phyloP scores from a whole-genome alignment of 2,888 invertebrate species.

The Julus scanicus region DNA sequence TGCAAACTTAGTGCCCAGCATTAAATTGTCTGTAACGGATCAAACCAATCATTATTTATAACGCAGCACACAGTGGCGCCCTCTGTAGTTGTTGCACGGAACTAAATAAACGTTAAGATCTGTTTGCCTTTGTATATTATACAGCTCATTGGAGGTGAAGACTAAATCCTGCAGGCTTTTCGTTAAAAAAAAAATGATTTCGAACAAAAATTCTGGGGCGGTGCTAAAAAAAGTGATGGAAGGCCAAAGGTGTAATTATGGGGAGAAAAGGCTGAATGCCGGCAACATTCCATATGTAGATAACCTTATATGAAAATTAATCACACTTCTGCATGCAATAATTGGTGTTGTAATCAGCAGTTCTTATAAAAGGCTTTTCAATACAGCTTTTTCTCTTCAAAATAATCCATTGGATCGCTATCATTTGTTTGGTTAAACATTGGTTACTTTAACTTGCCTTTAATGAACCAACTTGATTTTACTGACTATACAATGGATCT shows the following conservation, averaged over 20 bases:
- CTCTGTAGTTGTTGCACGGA: neutral
- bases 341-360: neutral
- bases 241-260: constrained; percentile 36
- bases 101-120: neutral
- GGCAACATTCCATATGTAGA: constrained; percentile 16
- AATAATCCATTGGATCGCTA: neutral
- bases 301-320: constrained; percentile 35
- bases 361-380: neutral
- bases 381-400: neutral
- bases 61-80: neutral
- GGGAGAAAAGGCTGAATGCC: constrained; percentile 24
- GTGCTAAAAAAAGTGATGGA: neutral
- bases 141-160: neutral
- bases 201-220: constrained; percentile 9
- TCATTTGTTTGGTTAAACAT: neutral
- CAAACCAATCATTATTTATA: neutral
- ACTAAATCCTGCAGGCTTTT: constrained; percentile 1
- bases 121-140: neutral
- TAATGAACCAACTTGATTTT: too few species aligned
- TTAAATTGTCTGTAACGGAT: neutral
- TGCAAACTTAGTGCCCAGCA: neutral
- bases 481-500: too few species aligned
- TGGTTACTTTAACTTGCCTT: too few species aligned
- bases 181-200: neutral
- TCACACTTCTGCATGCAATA: neutral